Evolutionary conservation across 2,888 invertebrate species (phyloP), one percentile per base, ranked within the genome.

Genomic region (Venustoraphidia nigricollis): DNA sequence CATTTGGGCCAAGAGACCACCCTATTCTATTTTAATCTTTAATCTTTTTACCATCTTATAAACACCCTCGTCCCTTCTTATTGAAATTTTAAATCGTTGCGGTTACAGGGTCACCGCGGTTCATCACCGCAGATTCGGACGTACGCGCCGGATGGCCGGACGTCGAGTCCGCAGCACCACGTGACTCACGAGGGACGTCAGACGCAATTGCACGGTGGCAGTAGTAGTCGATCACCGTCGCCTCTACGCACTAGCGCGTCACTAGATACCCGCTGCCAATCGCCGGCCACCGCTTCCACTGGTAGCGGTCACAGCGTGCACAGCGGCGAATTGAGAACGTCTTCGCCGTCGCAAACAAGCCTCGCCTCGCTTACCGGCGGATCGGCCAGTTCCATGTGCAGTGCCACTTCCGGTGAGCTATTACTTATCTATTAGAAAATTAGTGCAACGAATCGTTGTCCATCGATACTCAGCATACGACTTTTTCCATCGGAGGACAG

Each of bases 71-170:
- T 17, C 17, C 3, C 4, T 17, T 17, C 17, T 17, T 17, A 17
- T 3, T 4, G 17, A 17, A 27, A 27, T 27, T 27, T 27, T 27
- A 27, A 27, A 27, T 27, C 27, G 27, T 27, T 27, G 39, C 27
- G 48, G 42, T 45, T 47, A 3, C 65, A 80, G 76, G 78, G 79
- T 55, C 85, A 85, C 60, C 81, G 87, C 39, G 86, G 85, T 8
- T 85, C 86, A 0, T 88, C 88, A 1, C 88, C 88, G 1, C 87
- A 87, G 55, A 88, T 88, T 55, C 76, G 87, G 53, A 84, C 88
- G 0, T 87, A 83, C 58, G 86, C 84, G 14, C 87, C 87, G 0
- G 88, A 88, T 60, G 87, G 87, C 1, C 77, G 83, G 44, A 62
- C 64, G 3, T 59, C 61, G 44, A 65, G 64, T 52, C 65, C 62